Evolutionary conservation across 2,113 vertebrate species (phyloP).

Genomic region (Ptilonorhynchus violaceus): DNA sequence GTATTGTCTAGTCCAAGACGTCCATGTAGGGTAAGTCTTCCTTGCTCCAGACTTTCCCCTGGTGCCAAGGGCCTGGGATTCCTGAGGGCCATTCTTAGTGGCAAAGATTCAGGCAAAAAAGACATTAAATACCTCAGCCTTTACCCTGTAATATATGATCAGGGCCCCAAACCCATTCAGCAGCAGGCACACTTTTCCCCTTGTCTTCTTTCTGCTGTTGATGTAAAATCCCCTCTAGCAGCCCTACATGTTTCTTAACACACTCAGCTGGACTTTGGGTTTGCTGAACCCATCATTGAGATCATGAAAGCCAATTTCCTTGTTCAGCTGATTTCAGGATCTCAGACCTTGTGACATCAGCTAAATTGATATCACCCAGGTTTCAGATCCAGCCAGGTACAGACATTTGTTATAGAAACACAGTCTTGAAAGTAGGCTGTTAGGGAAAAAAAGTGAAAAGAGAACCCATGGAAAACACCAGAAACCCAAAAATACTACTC

Average conservation of each 20-base stretch:
- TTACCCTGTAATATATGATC: neutral
- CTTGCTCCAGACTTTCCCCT: neutral
- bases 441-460: neutral
- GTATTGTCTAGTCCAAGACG: neutral
- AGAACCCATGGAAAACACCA: neutral
- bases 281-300: neutral
- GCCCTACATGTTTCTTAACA: neutral
- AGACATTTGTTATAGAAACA: neutral
- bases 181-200: neutral
- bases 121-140: neutral
- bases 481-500: neutral
- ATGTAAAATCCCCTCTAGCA: neutral
- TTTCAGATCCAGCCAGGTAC: neutral
- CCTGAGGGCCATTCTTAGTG: neutral
- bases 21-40: rapidly evolving
- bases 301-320: neutral
- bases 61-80: neutral
- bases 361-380: neutral
- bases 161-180: neutral
- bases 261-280: neutral
- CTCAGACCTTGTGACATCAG: neutral
- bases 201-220: neutral
- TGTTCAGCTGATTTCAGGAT: neutral
- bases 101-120: neutral
- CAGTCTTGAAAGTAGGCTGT: neutral